Conservation (phyloP, 2,888 invertebrate species). For the Parnassius smintheus region DNA sequence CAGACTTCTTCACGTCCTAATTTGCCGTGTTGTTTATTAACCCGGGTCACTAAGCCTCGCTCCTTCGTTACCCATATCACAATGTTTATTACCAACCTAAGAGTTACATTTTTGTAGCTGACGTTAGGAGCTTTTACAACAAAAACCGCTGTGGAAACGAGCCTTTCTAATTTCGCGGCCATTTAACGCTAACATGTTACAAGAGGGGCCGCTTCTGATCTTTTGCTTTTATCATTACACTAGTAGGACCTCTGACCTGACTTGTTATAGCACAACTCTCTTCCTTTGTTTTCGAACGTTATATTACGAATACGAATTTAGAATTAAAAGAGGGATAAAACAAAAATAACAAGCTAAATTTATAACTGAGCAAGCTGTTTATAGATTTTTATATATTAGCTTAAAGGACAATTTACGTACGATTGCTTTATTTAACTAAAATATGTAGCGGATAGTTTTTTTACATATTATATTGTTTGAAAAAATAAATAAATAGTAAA, state of each 20-base stretch:
- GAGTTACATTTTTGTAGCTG: not conserved
- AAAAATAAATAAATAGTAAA: no score
- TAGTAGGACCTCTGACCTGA: not conserved
- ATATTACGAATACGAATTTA: no score
- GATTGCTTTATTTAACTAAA: no score
- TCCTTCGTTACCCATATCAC: slow-evolving; percentile 1
- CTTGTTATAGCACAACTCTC: not conserved
- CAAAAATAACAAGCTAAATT: no score
- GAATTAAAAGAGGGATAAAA: no score
- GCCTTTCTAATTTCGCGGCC: slow-evolving; percentile 25
- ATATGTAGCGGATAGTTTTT: no score
- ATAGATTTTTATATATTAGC: no score
- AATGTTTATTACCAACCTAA: slow-evolving; percentile 12
- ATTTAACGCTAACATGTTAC: slow-evolving; percentile 29
- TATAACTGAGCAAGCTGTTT: no score
- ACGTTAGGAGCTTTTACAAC: not conserved
- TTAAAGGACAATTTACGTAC: no score
- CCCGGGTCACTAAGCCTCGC: not conserved
- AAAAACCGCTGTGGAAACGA: slow-evolving; percentile 29
- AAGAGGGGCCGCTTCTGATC: slow-evolving; percentile 10
- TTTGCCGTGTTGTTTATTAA: not conserved
- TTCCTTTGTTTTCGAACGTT: not conserved
- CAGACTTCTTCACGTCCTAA: not conserved
- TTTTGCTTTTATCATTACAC: slow-evolving; percentile 13
- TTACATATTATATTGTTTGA: no score